phyloP scores from a whole-genome alignment of 2,888 invertebrate species.

The Hypsopygia costalis region DNA sequence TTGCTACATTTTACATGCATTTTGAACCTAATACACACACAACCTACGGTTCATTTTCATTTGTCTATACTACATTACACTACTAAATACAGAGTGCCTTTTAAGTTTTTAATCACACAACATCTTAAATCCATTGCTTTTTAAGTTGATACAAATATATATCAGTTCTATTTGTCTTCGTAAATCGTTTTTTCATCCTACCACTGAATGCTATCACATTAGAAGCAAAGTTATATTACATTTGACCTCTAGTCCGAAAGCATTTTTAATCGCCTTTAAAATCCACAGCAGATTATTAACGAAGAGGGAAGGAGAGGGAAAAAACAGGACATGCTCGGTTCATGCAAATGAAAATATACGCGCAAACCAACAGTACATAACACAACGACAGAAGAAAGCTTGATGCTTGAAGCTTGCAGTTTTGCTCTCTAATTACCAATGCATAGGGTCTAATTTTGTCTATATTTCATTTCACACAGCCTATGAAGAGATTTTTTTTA shows the following conservation, averaged over 20 bases:
- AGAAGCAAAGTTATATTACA: conserved; percentile 20
- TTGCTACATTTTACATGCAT: conserved; percentile 61
- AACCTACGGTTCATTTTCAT: conserved; percentile 42
- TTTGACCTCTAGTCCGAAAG: conserved; percentile 27
- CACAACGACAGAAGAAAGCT: conserved; percentile 72
- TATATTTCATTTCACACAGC: conserved; percentile 30
- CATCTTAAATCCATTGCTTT: conserved; percentile 30
- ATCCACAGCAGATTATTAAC: conserved; percentile 48
- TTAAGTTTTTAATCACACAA: conserved; percentile 30
- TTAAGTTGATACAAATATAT: conserved; percentile 5
- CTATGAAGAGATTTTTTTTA: conserved; percentile 21
- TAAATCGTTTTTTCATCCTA: neutral
- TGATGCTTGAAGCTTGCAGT: conserved; percentile 63
- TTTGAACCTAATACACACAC: conserved; percentile 60
- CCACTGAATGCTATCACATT: neutral
- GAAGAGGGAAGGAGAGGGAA: conserved; percentile 56
- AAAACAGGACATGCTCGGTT: conserved; percentile 68
- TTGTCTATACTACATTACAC: conserved; percentile 42
- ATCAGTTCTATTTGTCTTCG: neutral
- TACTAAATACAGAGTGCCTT: conserved; percentile 38
- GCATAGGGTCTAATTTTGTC: conserved; percentile 54
- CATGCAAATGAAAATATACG: conserved; percentile 77
- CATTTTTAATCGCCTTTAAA: conserved; percentile 33
- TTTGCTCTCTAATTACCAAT: conserved; percentile 58
- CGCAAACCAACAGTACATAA: conserved; percentile 73